Evolutionary conservation across 2,888 invertebrate species (phyloP).

Genomic region (Dysmachus trigonus): DNA sequence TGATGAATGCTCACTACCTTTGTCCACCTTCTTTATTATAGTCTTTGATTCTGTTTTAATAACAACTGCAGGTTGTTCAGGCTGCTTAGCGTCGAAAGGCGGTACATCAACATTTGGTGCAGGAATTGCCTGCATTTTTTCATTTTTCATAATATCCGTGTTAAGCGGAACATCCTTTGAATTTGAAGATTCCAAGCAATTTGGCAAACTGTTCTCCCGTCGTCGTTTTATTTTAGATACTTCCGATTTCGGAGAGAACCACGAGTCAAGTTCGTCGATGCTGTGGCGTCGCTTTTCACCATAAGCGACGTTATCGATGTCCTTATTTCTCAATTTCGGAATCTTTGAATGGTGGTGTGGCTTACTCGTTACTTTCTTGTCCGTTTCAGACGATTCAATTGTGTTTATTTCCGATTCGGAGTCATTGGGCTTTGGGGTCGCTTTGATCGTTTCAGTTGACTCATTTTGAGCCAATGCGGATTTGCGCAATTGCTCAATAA

Average conservation of each 20-base stretch:
- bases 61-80: background rate
- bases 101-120: background rate
- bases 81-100: background rate
- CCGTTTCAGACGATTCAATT: background rate
- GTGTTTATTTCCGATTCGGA: background rate
- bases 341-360: conserved; percentile 28
- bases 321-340: conserved; percentile 35
- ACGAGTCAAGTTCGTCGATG: conserved; percentile 52
- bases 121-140: background rate
- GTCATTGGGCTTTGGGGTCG: background rate
- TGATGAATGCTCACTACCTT: conserved; percentile 2
- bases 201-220: conserved; percentile 46
- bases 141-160: background rate
- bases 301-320: background rate
- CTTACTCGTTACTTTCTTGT: background rate
- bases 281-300: conserved; percentile 48
- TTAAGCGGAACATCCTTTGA: background rate
- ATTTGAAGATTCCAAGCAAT: conserved; percentile 15
- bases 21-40: background rate
- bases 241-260: conserved; percentile 49
- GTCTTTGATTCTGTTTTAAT: background rate
- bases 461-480: background rate
- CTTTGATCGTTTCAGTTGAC: background rate
- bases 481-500: conserved; percentile 42
- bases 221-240: conserved; percentile 32